Percentiles rank a stretch among this genome's conserved stretches.
These are phyloP conservation scores for Leptinotarsa juncta DNA, from an alignment of 2,888 invertebrate genomes.

Conservation along the genomic window DNA sequence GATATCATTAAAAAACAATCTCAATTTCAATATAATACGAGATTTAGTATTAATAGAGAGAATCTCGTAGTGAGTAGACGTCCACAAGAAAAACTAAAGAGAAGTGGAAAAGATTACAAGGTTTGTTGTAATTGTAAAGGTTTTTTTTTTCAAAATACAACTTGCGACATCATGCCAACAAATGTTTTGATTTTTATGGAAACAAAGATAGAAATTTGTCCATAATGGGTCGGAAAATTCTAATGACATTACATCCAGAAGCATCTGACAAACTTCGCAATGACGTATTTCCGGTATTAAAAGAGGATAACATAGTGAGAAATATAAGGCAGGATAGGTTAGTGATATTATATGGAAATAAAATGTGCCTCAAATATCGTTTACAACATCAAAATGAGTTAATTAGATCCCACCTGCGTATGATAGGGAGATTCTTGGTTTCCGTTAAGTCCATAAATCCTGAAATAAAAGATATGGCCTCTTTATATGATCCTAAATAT, in stretches of 20 bases:
- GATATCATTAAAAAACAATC: constrained; percentile 21
- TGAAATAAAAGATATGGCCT: constrained; percentile 6
- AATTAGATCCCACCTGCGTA: constrained; percentile 15
- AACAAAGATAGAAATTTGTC: constrained; percentile 22
- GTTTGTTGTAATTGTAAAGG: constrained; percentile 26
- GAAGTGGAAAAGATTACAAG: constrained; percentile 9
- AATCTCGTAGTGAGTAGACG: constrained; percentile 17
- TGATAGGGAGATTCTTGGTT: constrained; percentile 14
- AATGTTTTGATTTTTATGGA: constrained; percentile 25
- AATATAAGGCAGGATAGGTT: constrained; percentile 28
- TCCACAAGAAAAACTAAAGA: constrained; percentile 21
- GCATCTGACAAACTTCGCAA: constrained; percentile 21
- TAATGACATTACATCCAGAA: constrained; percentile 24
- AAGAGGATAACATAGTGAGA: constrained; percentile 23
- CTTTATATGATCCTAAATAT: constrained; percentile 8
- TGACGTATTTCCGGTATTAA: constrained; percentile 27
- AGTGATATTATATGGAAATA: constrained; percentile 29
- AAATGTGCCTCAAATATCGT: constrained; percentile 5
- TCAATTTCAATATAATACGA: constrained; percentile 16
- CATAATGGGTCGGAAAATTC: constrained; percentile 31
- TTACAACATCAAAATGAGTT: constrained; percentile 12
- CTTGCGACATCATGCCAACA: constrained; percentile 23
- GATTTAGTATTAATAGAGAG: constrained; percentile 1
- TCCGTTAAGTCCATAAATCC: constrained; percentile 9
- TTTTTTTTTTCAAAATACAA: constrained; percentile 15